Evolutionary conservation across 35 echinoderm and acorn worm genomes (phyloP), one percentile per base, ranked within the genome.

Genomic region (Patiria miniata): DNA sequence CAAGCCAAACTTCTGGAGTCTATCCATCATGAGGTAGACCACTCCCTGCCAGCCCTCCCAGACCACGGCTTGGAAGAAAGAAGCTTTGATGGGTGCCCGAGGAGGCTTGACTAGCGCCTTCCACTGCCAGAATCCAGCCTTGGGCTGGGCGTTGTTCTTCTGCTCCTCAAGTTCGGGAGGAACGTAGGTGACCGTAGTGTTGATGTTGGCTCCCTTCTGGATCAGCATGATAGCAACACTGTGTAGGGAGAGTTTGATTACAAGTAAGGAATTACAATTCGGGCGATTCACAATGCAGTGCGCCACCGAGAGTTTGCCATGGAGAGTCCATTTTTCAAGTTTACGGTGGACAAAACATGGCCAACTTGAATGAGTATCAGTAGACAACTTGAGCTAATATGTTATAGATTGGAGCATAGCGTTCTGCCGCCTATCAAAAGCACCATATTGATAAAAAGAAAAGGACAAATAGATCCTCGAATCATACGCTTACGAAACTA

Each of bases 31-130:
- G 7, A 99, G 90, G 44, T 89, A 99, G 39, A 91, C 39, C 0
- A 99, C 93, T 16, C 96, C 96, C 58, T 99, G 92, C 93, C 92
- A 99, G 29, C 86, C 87, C 19, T 90, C 86, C 28, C 84, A 78
- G 0, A 99, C 83, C 16, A 93, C 89, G 42, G 59, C 90, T 34
- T 88, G 51, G 26, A 99, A 87, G 28, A 99, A 53, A 29, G 96
- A 77, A 39, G 78, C 82, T 18, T 26, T 40, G 15, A n/a, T 69
- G 1, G 84, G 60, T 39, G 58, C 68, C 40, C 78, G 79, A 1
- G 79, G 39, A 19, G 81, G 51, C 23, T 61, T 78, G 18, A 78
- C 87, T 21, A 76, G 79, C 10, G 85, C 88, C 78, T 93, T 89
- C 95, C 91, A 93, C 32, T 58, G 26, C 95, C 95, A 97, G 40